A percentile compares a stretch with the other conserved stretches of the same genome.
phyloP scores from a whole-genome alignment of 2,888 invertebrate species.

The Oegoconia quadripuncta region DNA sequence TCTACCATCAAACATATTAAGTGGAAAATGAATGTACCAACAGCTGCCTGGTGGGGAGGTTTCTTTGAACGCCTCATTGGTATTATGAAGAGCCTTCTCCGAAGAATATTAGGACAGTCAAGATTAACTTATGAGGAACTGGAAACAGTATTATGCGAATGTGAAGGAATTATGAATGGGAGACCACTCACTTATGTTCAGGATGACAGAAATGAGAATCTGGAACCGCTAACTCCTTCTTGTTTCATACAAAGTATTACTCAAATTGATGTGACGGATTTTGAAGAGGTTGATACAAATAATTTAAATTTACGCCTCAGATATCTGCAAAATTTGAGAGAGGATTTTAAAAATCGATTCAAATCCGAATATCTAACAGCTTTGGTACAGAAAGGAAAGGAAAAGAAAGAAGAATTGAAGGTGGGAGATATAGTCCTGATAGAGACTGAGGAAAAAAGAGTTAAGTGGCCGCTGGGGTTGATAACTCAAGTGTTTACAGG shows the following conservation, averaged over 20 bases:
- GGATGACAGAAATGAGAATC: not conserved
- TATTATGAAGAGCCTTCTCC: constrained; percentile 8
- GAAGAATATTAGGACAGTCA: constrained; percentile 1
- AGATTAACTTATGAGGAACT: not conserved
- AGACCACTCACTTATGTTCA: not conserved
- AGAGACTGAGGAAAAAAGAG: constrained; percentile 6
- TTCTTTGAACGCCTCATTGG: constrained; percentile 14
- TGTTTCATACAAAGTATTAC: constrained; percentile 4
- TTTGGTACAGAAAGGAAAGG: constrained; percentile 10
- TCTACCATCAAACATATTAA: constrained; percentile 2
- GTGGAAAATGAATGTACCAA: constrained; percentile 13
- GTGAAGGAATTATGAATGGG: not conserved
- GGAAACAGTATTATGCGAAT: not conserved
- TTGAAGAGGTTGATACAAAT: not conserved
- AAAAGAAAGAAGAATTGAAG: not conserved
- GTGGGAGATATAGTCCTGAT: constrained; percentile 8
- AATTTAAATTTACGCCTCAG: constrained; percentile 1
- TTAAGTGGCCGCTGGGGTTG: constrained; percentile 14
- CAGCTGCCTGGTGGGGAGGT: constrained; percentile 17
- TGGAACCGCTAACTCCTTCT: constrained; percentile 3
- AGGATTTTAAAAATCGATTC: constrained; percentile 1
- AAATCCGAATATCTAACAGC: constrained; percentile 8
- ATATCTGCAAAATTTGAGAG: constrained; percentile 1
- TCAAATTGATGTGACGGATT: not conserved
- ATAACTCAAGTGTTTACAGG: constrained; percentile 8